Conservation (phyloP, 2,797 vertebrate species). For the Austrolebias charrua region DNA sequence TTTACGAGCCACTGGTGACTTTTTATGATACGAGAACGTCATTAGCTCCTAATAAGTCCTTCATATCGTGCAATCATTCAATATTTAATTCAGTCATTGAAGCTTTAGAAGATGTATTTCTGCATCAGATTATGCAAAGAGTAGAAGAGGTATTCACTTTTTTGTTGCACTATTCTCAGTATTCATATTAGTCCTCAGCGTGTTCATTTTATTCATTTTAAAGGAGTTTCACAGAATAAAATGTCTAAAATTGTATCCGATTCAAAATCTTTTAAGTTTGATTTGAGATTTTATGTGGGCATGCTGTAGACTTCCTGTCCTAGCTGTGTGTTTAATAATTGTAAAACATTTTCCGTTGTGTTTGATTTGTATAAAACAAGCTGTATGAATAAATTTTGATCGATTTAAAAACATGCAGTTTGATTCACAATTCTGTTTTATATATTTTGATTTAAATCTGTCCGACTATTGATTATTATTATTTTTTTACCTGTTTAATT, state of each 20-base stretch:
- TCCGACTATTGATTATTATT: too few relatives aligned
- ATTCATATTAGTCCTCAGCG: too few relatives aligned
- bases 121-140: not conserved
- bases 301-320: not conserved
- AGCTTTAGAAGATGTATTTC: not conserved
- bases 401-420: not conserved
- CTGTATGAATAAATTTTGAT: slow-evolving; percentile 7
- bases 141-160: not conserved
- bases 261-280: not conserved
- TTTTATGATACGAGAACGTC: not conserved
- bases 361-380: slow-evolving; percentile 4
- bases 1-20: not conserved
- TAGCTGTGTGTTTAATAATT: too few relatives aligned
- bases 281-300: not conserved
- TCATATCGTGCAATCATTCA: too few relatives aligned
- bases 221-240: not conserved
- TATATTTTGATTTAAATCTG: too few relatives aligned
- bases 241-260: not conserved
- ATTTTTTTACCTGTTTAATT: too few relatives aligned
- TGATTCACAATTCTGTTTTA: not conserved
- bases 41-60: not conserved
- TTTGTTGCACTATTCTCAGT: not conserved
- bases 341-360: slow-evolving; percentile 8
- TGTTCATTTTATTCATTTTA: too few relatives aligned
- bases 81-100: not conserved